Base-by-base conservation (phyloP, 2,797 vertebrate species). In the Ibycter americanus region DNA sequence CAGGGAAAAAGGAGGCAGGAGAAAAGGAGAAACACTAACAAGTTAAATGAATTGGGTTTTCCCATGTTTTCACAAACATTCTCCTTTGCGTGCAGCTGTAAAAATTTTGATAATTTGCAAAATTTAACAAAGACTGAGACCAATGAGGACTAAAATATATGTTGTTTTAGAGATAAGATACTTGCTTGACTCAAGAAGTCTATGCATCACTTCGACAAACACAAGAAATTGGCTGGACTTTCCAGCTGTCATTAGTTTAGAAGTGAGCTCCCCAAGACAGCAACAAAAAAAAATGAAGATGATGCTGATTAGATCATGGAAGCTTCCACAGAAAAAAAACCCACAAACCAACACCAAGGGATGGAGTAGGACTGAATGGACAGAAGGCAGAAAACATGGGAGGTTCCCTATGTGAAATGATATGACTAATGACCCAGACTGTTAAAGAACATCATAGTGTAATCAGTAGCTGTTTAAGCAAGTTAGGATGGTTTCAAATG, bases 1-100 rank as follows among this genome's bases (percentile, higher is more conserved):
- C 6, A 9, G 1, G 7, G 10, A 1, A 5, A 31, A 51, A 59
- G 1, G 15, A 63, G 16, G 1, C 10, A 20, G 40, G 27, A 44
- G 4, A 32, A 72, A 55, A 20, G 40, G 27, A 40, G 4, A 32
- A 63, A 52, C 32, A 51, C 19, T 19, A 63, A 52, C 8, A 72
- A 27, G 70, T 27, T 16, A 2, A 71, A 63, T 47, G 2, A 90
- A 27, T 6, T 52, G 7, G 2, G 1, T 7, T 51, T 74, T 95
- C 12, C 12, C 8, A 3, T 46, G 20, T 38, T 3, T 63, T 78
- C 31, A 17, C 27, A 81, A 59, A 68, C 2, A 12, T n/a, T 15
- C 16, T 63, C 5, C 14, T 4, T 40, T 77, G 12, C 44, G 63
- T 1, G 0, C 8, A 63, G 19, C 17, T 63, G 32, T 29, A 71